Base-by-base conservation (phyloP, 2,113 vertebrate species). In the Corythornis madagascariensis region DNA sequence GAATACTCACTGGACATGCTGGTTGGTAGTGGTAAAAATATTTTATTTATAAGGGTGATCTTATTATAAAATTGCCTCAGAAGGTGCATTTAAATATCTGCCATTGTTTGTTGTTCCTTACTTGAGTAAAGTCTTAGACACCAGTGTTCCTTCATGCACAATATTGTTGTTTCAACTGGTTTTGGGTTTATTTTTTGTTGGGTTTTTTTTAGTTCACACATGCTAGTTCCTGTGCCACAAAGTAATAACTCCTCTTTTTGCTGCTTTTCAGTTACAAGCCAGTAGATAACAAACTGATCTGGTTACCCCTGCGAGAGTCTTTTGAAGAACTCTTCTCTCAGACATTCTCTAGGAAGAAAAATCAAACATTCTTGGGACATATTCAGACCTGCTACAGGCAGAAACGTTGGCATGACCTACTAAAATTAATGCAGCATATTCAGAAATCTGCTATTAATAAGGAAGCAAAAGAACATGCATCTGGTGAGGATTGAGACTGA, bases 311-410 rank as follows among this genome's bases (percentile, higher is more conserved):
- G 57, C 97, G 99, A 8, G 99, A 99, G 81, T 97, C 98, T 33
- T 99, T 99, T 88, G 99, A 99, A 88, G 99, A 99, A 50, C 97
- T 99, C 35, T 99, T 99, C 96, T 98, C 97, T 42, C 99, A 99
- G 96, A 99, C 99, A 0, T 99, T 99, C 97, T 99, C 99, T 3
- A 98, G 98, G 88, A 99, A 99, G 95, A 99, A 99, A 96, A 99
- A 99, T 94, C 98, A 98, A 59, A 99, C 98, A 0, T 99, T 99
- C 88, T 96, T 99, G 95, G 99, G 99, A 24, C 99, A 99, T 17
- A 98, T 99, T 88, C 99, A 99, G 97, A 99, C 99, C 60, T 99
- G 99, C 97, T 99, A 99, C 75, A 98, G 98, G 79, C 98, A 98
- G 66, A 99, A 99, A 61, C 98, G 98, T 69, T 99, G 99, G 99